These are phyloP conservation scores for Serrognathus titanus DNA, from an alignment of 2,888 invertebrate species.

Conservation along the genomic window DNA sequence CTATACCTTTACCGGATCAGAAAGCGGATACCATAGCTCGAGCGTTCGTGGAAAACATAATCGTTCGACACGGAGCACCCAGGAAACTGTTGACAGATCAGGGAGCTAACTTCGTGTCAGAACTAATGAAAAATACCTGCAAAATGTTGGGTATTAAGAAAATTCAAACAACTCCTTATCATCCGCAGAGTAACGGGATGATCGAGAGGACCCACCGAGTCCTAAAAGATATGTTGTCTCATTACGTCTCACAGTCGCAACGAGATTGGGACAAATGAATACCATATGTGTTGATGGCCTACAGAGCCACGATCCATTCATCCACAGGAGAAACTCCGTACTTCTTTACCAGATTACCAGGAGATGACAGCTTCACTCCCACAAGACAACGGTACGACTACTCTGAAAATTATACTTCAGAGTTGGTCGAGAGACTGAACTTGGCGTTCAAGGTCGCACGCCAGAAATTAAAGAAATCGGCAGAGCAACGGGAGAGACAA, in stretches of 20 bases:
- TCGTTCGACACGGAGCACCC: constrained; percentile 31
- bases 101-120: constrained; percentile 30
- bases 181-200: constrained; percentile 34
- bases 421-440: constrained; percentile 7
- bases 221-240: constrained; percentile 30
- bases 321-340: constrained; percentile 25
- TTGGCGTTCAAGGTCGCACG: neutral
- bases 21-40: too few relatives aligned
- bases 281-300: constrained; percentile 30
- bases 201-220: constrained; percentile 34
- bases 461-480: neutral
- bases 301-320: constrained; percentile 19
- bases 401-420: constrained; percentile 22
- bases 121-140: constrained; percentile 29
- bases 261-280: constrained; percentile 33
- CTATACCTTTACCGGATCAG: constrained; percentile 31
- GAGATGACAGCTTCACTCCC: constrained; percentile 18
- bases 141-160: constrained; percentile 26
- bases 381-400: constrained; percentile 17
- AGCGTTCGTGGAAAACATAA: too few relatives aligned
- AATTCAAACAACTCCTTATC: constrained; percentile 31
- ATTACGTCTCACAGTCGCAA: constrained; percentile 27
- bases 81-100: constrained; percentile 31
- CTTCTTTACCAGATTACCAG: constrained; percentile 27
- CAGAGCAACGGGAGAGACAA: neutral